Evolutionary conservation across 2,888 invertebrate species (phyloP), one percentile per base, ranked within the genome.

Genomic region (Subacronicta megacephala): DNA sequence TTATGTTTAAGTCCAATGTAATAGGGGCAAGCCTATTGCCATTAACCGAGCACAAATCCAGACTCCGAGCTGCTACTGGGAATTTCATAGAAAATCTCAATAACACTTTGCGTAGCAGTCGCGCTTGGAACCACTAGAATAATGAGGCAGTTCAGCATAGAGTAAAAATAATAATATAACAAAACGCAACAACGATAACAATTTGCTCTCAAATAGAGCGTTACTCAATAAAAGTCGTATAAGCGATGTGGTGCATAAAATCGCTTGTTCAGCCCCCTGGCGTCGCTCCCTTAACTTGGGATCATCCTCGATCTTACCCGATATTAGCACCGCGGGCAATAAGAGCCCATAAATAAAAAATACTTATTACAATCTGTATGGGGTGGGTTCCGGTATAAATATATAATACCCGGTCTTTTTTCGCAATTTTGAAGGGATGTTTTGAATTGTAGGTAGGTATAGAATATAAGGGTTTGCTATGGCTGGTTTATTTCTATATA

Each of bases 301-400:
- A 89, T 92, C 72, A 91, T 90, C 91, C 89, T 75, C 75, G 80
- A 83, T 89, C 92, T 90, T 88, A 80, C 83, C 67, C 88, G 88
- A 93, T 93, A 93, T 93, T 93, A 93, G 82, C 89, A 88, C 93
- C 91, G 79, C 81, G 80, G 92, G 93, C 92, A 68, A 88, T 84
- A 82, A 85, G 81, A 81, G 71, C 81, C 85, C 75, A 87, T 90
- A 89, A 89, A 90, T 90, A 93, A 92, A 92, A 92, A 83, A 91
- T 85, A 88, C 89, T 89, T 90, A 92, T 90, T 88, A 89, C 87
- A 82, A 84, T 74, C 80, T 77, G 76, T 69, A 31, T 29, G 77
- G 85, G 85, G 87, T 79, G 84, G 75, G 68, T 75, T 77, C 59
- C 59, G 68, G 76, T 82, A 85, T 86, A 87, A 87, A 87, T 88